Conservation (phyloP, 1,140 invertebrate species). For the Sinella curviseta region DNA sequence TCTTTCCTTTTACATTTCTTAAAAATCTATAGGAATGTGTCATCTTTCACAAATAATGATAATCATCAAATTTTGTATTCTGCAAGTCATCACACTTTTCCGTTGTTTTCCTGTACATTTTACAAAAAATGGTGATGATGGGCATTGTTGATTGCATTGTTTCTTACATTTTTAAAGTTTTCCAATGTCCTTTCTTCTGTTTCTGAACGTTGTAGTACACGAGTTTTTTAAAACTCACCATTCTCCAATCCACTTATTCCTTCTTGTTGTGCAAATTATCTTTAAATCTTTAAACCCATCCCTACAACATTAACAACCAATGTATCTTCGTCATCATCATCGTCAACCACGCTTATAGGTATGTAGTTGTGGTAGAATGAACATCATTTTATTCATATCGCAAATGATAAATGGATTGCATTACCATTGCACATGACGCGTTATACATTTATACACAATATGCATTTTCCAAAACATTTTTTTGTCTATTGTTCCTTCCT, state of each 20-base stretch:
- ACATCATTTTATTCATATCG: neutral
- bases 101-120: neutral
- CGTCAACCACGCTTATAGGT: no score
- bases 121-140: no score
- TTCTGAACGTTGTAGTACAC: neutral
- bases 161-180: neutral
- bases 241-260: neutral
- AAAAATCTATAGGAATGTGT: slow-evolving; percentile 17
- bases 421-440: no score
- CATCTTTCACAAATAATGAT: slow-evolving; percentile 11
- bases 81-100: slow-evolving; percentile 9
- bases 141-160: no score
- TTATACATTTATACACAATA: no score
- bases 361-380: no score
- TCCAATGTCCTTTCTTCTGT: neutral
- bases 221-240: no score
- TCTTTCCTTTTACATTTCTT: no score
- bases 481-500: neutral
- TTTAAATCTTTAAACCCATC: neutral
- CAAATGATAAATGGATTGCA: neutral
- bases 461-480: no score
- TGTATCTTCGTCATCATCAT: neutral
- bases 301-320: neutral
- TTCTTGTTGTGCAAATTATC: neutral
- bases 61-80: slow-evolving; percentile 4